Conservation (phyloP, 2,797 vertebrate species). For the Chloroceryle inda region DNA sequence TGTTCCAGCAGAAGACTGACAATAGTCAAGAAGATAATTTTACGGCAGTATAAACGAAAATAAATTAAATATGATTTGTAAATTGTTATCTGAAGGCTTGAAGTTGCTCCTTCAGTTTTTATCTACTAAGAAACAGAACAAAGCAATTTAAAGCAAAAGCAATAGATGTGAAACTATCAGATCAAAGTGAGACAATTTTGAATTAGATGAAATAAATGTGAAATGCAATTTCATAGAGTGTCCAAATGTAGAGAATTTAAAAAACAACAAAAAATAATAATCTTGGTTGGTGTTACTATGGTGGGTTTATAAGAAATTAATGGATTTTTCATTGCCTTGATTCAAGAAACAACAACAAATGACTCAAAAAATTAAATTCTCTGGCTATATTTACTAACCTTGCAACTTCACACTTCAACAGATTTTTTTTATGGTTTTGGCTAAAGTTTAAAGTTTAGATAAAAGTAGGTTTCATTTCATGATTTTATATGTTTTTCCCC, state of each 20-base stretch:
- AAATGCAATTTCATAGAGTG: not conserved
- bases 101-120: not conserved
- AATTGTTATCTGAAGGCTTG: not conserved
- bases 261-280: not conserved
- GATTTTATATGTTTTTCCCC: not conserved
- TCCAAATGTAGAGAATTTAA: not conserved
- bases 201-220: not conserved
- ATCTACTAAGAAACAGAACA: not conserved
- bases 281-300: not conserved
- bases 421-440: not conserved
- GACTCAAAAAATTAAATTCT: not conserved
- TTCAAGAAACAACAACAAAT: not conserved
- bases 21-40: not conserved
- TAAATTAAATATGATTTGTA: not conserved
- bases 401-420: not conserved
- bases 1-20: not conserved
- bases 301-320: not conserved
- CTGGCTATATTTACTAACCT: not conserved
- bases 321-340: not conserved
- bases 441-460: not conserved
- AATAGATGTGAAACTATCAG: not conserved
- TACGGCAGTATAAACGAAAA: not conserved
- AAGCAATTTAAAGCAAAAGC: not conserved
- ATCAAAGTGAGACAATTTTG: not conserved
- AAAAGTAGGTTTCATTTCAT: not conserved